Evolutionary conservation across 2,888 invertebrate genomes (phyloP).

Genomic region (Troglohyphantes excavatus): DNA sequence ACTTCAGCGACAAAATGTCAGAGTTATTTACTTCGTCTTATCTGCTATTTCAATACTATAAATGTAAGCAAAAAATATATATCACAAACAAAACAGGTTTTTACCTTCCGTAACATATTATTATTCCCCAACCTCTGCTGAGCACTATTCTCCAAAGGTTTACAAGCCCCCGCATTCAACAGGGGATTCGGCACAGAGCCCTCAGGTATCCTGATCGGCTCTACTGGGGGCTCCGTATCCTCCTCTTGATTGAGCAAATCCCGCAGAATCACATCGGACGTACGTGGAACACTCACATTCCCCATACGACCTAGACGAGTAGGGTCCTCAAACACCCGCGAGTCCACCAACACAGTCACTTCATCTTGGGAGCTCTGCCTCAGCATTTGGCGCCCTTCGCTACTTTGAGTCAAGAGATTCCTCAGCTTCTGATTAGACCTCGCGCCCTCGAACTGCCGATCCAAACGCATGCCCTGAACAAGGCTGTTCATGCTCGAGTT

Average conservation of each 20-base stretch:
- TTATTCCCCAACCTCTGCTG: slow-evolving; percentile 74
- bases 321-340: slow-evolving; percentile 34
- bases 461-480: slow-evolving; percentile 34
- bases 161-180: slow-evolving; percentile 49
- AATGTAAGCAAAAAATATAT: too few relatives aligned
- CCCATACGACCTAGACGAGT: not conserved
- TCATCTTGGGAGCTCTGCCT: slow-evolving; percentile 57
- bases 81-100: not conserved
- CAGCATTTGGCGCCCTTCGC: slow-evolving; percentile 16
- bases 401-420: slow-evolving; percentile 84
- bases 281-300: slow-evolving; percentile 60
- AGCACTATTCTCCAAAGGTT: slow-evolving; percentile 50
- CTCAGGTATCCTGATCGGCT: slow-evolving; percentile 42
- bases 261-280: slow-evolving; percentile 83
- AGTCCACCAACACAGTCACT: slow-evolving; percentile 55
- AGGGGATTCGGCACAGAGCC: slow-evolving; percentile 62
- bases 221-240: slow-evolving; percentile 84
- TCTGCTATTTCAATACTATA: too few relatives aligned
- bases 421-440: slow-evolving; percentile 83
- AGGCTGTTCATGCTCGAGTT: slow-evolving; percentile 39
- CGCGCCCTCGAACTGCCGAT: slow-evolving; percentile 33
- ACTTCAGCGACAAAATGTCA: too few relatives aligned
- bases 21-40: too few relatives aligned
- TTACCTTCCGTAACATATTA: slow-evolving; percentile 85
- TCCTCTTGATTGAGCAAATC: slow-evolving; percentile 88